phyloP scores from a whole-genome alignment of 2,113 vertebrate genomes.

The Dryoscopus gambensis region DNA sequence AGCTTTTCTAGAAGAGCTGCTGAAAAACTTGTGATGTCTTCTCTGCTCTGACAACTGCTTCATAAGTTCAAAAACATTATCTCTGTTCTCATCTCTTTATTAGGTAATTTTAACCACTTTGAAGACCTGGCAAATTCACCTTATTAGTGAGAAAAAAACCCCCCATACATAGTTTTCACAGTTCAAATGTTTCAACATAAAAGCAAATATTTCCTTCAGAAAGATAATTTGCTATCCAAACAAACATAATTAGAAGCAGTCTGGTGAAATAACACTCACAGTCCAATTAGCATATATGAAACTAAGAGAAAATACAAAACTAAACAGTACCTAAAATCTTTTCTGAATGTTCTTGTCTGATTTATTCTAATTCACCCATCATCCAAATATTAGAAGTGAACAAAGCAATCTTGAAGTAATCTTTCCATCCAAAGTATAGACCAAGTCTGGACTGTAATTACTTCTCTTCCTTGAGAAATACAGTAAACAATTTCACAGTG shows the following conservation, averaged over 20 bases:
- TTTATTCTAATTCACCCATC: neutral
- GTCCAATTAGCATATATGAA: neutral
- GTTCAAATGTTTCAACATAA: constrained; percentile 30
- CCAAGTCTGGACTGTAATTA: neutral
- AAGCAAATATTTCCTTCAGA: constrained; percentile 39
- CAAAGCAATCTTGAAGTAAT: neutral
- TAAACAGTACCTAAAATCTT: neutral
- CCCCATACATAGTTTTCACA: neutral
- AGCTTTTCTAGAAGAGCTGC: neutral
- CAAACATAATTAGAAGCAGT: constrained; percentile 19
- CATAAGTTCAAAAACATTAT: neutral
- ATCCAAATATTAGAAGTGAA: neutral
- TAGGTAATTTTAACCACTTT: neutral
- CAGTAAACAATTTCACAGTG: neutral
- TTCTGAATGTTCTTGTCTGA: neutral
- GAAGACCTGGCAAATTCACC: neutral
- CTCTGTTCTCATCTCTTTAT: neutral
- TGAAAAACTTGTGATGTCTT: neutral
- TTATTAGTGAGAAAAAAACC: neutral
- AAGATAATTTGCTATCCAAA: constrained; percentile 39
- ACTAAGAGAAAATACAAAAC: neutral
- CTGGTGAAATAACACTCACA: neutral
- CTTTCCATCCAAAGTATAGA: neutral
- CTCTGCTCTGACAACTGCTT: neutral
- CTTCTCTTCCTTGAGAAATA: neutral